phyloP scores from a whole-genome alignment of 2,888 invertebrate species.

The Escarpia spicata region DNA sequence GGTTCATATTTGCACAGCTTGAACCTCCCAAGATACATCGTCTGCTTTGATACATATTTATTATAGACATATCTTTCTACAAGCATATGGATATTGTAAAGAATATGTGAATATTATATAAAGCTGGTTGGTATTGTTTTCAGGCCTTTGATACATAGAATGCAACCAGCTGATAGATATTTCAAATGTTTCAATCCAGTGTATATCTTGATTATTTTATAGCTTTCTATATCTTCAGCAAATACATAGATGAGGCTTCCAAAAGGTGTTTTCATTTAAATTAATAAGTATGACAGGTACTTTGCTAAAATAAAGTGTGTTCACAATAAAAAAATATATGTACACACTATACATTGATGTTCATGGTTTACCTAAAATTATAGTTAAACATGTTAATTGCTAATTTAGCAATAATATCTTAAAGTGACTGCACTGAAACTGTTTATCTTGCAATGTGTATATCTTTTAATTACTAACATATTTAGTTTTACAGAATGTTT shows the following conservation, averaged over 20 bases:
- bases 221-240: background rate
- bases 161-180: background rate
- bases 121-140: background rate
- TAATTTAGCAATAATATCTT: background rate
- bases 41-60: constrained; percentile 1
- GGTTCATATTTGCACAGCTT: background rate
- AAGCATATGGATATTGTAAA: background rate
- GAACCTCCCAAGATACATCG: background rate
- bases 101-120: background rate
- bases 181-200: background rate
- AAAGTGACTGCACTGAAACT: background rate
- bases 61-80: background rate
- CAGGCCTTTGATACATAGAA: background rate
- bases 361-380: background rate
- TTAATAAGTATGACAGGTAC: background rate
- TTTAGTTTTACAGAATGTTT: too few relatives aligned
- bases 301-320: background rate
- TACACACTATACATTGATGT: background rate
- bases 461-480: too few relatives aligned
- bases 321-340: background rate
- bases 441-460: too few relatives aligned
- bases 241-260: background rate
- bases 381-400: background rate
- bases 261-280: background rate
- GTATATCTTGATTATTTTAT: background rate